Evolutionary conservation across 2,113 vertebrate genomes (phyloP), one percentile per base, ranked within the genome.

Genomic region (Aplodontia rufa): DNA sequence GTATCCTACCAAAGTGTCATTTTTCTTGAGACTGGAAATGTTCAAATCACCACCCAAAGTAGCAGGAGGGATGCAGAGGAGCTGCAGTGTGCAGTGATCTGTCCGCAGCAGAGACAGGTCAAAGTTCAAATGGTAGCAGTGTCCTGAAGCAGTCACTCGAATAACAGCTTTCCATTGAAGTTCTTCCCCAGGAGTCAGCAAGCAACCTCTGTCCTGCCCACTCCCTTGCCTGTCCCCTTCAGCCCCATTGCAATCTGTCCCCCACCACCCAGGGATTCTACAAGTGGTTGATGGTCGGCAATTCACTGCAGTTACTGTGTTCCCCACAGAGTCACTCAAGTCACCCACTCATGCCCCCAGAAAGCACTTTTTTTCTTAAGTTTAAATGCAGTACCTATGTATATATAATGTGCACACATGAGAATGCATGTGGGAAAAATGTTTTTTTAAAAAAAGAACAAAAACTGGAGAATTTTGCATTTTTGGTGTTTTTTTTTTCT

Each of bases 381-480:
- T 92, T 95, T 98, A 96, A 93, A 96, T 79, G 93, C 0, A 2
- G 8, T 22, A 8, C 12, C 9, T 49, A 1, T 26, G 17, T 66
- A 35, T 87, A 3, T 14, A 11, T n/a, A n/a, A n/a, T 6, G 13
- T 30, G 0, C 35, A 19, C 35, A 68, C 64, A n/a, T 0, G 14
- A n/a, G 16, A 68, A n/a, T 68, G 35, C 35, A 68, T n/a, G 16
- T 68, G 35, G 93, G 64, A 88, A 95, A 84, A 66, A 92, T 86
- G 9, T 28, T 97, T 96, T 92, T 84, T 81, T 95, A 42, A 83
- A 94, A 97, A 97, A 97, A 97, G 97, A 98, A 98, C 97, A 94
- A 98, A 98, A 98, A 96, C 97, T 97, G 80, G 90, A 98, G 97
- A 97, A 98, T 97, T 97, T 98, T 97, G 93, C 95, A 96, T 98